phyloP scores from a whole-genome alignment of 2,888 invertebrate genomes.

The Athalia circularis region DNA sequence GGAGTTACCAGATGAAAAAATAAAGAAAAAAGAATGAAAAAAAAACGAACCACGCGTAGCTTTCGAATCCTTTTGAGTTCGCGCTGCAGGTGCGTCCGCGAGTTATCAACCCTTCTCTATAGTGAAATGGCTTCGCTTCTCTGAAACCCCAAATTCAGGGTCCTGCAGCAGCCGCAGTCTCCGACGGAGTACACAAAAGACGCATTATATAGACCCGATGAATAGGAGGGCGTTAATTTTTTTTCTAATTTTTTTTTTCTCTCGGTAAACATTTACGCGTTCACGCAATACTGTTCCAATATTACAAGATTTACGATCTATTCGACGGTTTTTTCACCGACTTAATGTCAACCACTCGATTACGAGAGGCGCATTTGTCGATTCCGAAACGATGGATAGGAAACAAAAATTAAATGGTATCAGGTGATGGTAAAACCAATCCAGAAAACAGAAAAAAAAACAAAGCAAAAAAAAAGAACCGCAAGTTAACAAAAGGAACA shows the following conservation, averaged over 20 bases:
- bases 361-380: too few species aligned
- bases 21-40: background rate
- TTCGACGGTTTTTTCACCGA: background rate
- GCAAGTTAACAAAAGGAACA: background rate
- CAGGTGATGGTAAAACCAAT: too few species aligned
- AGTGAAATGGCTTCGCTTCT: constrained; percentile 10
- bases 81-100: constrained; percentile 23
- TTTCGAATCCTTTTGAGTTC: constrained; percentile 23
- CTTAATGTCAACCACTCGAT: background rate
- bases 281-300: background rate
- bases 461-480: too few species aligned
- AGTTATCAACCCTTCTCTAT: constrained; percentile 1
- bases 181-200: constrained; percentile 17
- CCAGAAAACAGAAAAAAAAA: too few species aligned
- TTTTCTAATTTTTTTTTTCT: background rate
- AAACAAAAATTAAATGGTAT: too few species aligned
- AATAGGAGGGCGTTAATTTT: constrained; percentile 33
- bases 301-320: constrained; percentile 4
- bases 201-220: constrained; percentile 32
- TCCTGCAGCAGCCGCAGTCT: background rate
- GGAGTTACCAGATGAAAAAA: background rate
- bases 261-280: background rate
- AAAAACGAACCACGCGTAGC: background rate
- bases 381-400: too few species aligned
- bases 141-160: constrained; percentile 2